Percentiles rank a stretch among this genome's conserved stretches.
phyloP scores from a whole-genome alignment of 2,888 invertebrate species.

The Lepidochrysops patricia region DNA sequence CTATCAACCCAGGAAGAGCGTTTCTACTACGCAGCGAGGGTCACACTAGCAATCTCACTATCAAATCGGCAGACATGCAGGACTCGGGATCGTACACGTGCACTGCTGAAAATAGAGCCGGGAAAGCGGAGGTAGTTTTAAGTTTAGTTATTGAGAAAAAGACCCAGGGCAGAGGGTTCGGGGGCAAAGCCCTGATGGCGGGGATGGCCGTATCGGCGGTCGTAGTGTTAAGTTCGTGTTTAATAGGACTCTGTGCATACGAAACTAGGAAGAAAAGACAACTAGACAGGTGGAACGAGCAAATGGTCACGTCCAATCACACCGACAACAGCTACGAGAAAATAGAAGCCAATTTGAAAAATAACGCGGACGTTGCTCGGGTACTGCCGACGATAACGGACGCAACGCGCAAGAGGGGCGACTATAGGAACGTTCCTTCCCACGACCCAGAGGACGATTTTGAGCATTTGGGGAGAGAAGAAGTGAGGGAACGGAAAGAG shows the following conservation, averaged over 20 bases:
- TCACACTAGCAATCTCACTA: conserved; percentile 82
- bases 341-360: conserved; percentile 81
- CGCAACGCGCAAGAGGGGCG: conserved; percentile 75
- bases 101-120: conserved; percentile 87
- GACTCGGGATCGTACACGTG: conserved; percentile 86
- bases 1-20: conserved; percentile 71
- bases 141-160: conserved; percentile 81
- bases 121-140: conserved; percentile 82
- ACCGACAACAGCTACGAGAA: conserved; percentile 83
- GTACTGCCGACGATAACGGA: conserved; percentile 40
- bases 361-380: conserved; percentile 46
- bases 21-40: conserved; percentile 80
- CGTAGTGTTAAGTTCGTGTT: conserved; percentile 78
- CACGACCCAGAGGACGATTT: conserved; percentile 80
- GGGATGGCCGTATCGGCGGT: conserved; percentile 81
- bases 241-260: conserved; percentile 79
- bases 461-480: conserved; percentile 48
- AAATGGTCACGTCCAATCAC: conserved; percentile 62
- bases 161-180: conserved; percentile 74
- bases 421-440: conserved; percentile 82
- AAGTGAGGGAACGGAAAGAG: conserved; percentile 39
- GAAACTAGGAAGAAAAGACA: conserved; percentile 77
- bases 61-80: conserved; percentile 81
- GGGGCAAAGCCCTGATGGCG: conserved; percentile 76
- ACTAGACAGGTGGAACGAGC: conserved; percentile 68